Percentiles rank a stretch among this genome's conserved stretches.
These are phyloP conservation scores for Xestia xanthographa DNA, from an alignment of 2,888 invertebrate species.

Conservation along the genomic window DNA sequence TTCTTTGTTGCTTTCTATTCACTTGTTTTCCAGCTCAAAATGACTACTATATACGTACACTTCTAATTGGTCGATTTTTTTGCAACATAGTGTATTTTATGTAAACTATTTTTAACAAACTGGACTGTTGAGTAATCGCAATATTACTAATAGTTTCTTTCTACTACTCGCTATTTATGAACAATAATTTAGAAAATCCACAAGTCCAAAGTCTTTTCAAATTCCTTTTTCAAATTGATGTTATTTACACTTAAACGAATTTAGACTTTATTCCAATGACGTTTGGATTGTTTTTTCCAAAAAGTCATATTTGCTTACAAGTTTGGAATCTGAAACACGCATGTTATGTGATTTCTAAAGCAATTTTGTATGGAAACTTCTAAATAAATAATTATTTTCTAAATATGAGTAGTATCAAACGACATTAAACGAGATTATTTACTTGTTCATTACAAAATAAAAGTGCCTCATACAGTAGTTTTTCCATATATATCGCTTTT, in stretches of 20 bases:
- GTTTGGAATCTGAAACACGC: not conserved
- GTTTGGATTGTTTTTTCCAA: not conserved
- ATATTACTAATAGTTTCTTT: not conserved
- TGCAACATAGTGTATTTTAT: not conserved
- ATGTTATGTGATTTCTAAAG: not conserved
- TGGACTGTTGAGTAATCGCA: not conserved
- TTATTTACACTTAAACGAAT: not conserved
- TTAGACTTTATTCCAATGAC: not conserved
- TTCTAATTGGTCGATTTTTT: too few species aligned
- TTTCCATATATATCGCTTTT: conserved; percentile 32
- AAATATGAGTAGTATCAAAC: conserved; percentile 9
- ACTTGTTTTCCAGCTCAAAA: too few species aligned
- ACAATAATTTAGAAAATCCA: not conserved
- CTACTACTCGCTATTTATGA: conserved; percentile 13
- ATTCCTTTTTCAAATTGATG: not conserved
- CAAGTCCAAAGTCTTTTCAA: not conserved
- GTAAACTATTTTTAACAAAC: conserved; percentile 11
- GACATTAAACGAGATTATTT: not conserved
- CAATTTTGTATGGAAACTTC: not conserved
- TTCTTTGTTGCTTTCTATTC: too few species aligned
- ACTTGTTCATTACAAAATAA: conserved; percentile 49
- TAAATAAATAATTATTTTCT: not conserved
- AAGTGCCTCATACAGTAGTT: conserved; percentile 66
- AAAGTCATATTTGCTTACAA: not conserved
- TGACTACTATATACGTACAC: too few species aligned